Evolutionary conservation across 2,113 vertebrate species (phyloP).

Genomic region (Arothron firmamentum): DNA sequence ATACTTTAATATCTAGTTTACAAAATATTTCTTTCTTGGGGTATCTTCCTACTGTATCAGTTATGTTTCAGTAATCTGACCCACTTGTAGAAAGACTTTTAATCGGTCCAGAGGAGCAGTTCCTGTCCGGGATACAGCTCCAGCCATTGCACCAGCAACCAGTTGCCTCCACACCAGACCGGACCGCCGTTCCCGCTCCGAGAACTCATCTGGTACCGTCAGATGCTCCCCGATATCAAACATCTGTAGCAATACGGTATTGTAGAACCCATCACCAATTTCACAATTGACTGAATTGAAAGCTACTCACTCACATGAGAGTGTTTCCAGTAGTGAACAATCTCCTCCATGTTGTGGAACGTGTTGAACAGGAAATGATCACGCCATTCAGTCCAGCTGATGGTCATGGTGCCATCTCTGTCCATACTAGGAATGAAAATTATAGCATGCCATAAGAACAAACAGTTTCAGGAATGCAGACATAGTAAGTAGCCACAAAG

Average conservation of each 20-base stretch:
- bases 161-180: slow-evolving; percentile 92
- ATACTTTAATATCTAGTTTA: too few species aligned
- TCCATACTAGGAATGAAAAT: slow-evolving; percentile 78
- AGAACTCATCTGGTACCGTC: slow-evolving; percentile 91
- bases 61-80: not conserved
- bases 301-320: slow-evolving; percentile 80
- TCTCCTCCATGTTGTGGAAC: slow-evolving; percentile 85
- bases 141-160: slow-evolving; percentile 84
- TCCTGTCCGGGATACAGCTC: slow-evolving; percentile 88
- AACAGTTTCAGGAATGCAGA: not conserved
- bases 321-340: slow-evolving; percentile 88
- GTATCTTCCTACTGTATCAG: not conserved
- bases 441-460: not conserved
- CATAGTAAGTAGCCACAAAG: too few species aligned
- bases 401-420: slow-evolving; percentile 86
- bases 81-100: slow-evolving; percentile 92
- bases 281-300: not conserved
- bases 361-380: slow-evolving; percentile 91
- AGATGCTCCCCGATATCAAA: slow-evolving; percentile 91
- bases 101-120: slow-evolving; percentile 91
- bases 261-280: not conserved
- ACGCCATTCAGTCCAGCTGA: slow-evolving; percentile 91
- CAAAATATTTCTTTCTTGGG: not conserved
- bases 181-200: slow-evolving; percentile 81
- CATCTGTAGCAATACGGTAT: slow-evolving; percentile 62